Base-by-base conservation (phyloP, 1,140 invertebrate genomes). In the Diabrotica undecimpunctata region DNA sequence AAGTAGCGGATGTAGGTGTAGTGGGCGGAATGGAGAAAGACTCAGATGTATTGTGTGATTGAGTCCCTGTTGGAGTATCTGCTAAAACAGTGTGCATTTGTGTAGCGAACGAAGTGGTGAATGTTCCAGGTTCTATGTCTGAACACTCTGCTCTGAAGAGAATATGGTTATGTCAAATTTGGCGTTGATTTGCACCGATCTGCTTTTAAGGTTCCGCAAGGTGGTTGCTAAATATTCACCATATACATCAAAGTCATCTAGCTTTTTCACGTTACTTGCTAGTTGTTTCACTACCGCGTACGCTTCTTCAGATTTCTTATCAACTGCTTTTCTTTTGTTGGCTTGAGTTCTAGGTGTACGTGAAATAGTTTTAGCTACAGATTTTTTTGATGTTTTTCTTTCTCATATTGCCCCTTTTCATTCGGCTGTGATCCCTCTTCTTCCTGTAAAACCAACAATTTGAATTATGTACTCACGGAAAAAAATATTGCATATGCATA, bases 221-320 rank as follows among this genome's bases (percentile, higher is more conserved):
- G 36, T 64, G 11, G 6, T 35, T 7, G 54, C 54, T 57, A 58
- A 36, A 64, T 64, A 64, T 64, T 64, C 62, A 64, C 50, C 62
- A 36, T 64, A 64, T 36, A 64, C 62, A 64, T 64, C 62, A n/a
- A 64, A 64, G 62, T 64, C 62, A 64, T 56, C 53, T 64, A 53
- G 62, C 46, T 64, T 64, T 54, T 14, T 54, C 53, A 54, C 53
- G 53, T 54, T 54, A 54, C 53, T 0, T 9, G 53, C 10, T 14
- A 54, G n/a, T 54, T 54, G 53, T 54, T 54, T 54, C 10, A 54
- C 13, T 54, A 54, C 53, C 53, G 53, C 53, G 53, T 54, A 54
- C n/a, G 12, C 53, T 56, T 62, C 51, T 54, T 54, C 61, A 39
- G 61, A 54, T 54, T 54, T 54, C 51, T 9, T 12, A 0, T 54